A percentile compares a stretch with the other conserved stretches of the same genome.
phyloP scores from a whole-genome alignment of 2,113 vertebrate genomes.

The Gadus macrocephalus region DNA sequence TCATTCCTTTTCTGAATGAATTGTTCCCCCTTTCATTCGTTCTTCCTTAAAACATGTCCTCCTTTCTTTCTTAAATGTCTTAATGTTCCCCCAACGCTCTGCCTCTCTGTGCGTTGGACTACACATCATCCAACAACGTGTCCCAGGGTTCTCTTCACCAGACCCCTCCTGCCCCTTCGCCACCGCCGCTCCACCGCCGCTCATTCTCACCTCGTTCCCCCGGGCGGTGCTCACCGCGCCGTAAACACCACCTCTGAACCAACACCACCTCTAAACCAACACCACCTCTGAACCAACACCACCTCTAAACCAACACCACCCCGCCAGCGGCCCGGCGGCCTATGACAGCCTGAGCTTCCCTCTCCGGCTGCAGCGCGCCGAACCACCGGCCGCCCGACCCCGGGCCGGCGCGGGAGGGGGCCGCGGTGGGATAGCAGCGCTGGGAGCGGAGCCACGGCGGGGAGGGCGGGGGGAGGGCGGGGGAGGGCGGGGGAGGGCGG shows the following conservation, averaged over 20 bases:
- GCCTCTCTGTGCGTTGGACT: slow-evolving; percentile 27
- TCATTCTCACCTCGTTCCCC: no score
- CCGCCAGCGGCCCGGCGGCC: slow-evolving; percentile 47
- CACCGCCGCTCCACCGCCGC: no score
- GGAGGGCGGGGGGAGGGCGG: no score
- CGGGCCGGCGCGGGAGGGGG: slow-evolving; percentile 47
- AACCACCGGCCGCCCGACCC: slow-evolving; percentile 58
- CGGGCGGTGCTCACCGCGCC: not conserved
- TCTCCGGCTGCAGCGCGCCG: slow-evolving; percentile 44
- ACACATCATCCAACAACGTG: slow-evolving; percentile 2
- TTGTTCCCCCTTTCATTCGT: not conserved
- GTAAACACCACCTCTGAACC: slow-evolving; percentile 39
- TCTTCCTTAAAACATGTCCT: not conserved
- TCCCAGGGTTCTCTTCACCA: slow-evolving; percentile 23
- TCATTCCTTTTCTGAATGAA: not conserved
- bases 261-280: no score
- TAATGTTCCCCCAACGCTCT: slow-evolving; percentile 35
- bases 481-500: slow-evolving; percentile 31
- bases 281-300: slow-evolving; percentile 37
- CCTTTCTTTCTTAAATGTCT: not conserved
- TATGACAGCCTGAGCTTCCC: slow-evolving; percentile 51
- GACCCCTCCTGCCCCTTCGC: slow-evolving; percentile 17
- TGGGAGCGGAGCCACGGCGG: slow-evolving; percentile 27
- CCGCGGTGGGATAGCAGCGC: slow-evolving; percentile 57
- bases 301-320: slow-evolving; percentile 8